These are phyloP conservation scores for Cheilinus undulatus DNA, from an alignment of 2,113 vertebrate genomes.

Conservation along the genomic window DNA sequence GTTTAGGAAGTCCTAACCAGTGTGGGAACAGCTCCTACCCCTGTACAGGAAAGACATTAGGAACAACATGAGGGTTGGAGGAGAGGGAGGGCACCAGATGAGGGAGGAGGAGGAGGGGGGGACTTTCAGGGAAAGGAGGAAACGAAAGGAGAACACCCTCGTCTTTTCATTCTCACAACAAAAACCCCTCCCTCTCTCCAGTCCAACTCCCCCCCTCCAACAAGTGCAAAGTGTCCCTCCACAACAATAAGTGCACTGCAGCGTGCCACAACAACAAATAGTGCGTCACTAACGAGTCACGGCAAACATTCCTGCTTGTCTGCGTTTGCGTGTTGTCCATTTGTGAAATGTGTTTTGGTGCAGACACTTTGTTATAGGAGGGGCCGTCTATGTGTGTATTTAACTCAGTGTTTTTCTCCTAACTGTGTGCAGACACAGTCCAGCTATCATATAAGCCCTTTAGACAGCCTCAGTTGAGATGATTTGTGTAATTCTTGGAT, in stretches of 20 bases:
- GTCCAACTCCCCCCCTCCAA: conserved; percentile 4
- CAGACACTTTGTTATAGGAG: conserved; percentile 26
- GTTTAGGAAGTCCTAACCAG: conserved; percentile 42
- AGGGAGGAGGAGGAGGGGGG: conserved; percentile 15
- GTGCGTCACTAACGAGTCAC: conserved; percentile 76
- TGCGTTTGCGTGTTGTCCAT: conserved; percentile 43
- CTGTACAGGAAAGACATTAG: conserved; percentile 78
- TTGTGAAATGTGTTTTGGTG: conserved; percentile 16
- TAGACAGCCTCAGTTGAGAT: conserved; percentile 5
- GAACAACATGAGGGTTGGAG: conserved; percentile 51
- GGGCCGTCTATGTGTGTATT: conserved; percentile 19
- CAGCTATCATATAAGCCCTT: background rate
- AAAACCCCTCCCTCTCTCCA: conserved; percentile 41
- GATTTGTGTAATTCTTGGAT: conserved; percentile 14
- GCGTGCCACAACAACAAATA: conserved; percentile 71
- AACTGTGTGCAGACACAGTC: background rate
- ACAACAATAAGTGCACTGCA: conserved; percentile 61
- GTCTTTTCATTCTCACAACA: conserved; percentile 65
- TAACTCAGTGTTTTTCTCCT: background rate
- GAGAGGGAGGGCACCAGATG: conserved; percentile 34
- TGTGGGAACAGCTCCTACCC: conserved; percentile 75
- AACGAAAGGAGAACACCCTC: conserved; percentile 80
- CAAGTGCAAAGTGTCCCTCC: conserved; percentile 49
- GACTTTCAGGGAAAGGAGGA: conserved; percentile 79
- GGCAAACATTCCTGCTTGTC: conserved; percentile 65